Percentiles rank a stretch among this genome's conserved stretches.
These are phyloP conservation scores for Pelecanoides urinatrix DNA, from an alignment of 2,113 vertebrate species.

Conservation along the genomic window DNA sequence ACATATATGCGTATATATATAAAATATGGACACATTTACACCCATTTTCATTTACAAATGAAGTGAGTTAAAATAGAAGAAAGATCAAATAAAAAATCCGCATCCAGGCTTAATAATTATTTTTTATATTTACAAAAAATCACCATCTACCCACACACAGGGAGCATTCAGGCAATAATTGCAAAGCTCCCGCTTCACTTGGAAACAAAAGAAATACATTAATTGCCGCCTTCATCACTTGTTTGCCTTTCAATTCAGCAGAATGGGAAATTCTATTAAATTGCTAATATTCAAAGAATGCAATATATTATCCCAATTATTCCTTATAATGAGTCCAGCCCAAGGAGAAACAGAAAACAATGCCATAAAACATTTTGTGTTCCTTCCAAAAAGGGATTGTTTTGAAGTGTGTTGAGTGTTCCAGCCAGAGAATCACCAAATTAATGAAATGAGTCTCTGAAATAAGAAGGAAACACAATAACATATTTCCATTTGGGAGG, in stretches of 20 bases:
- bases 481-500: neutral
- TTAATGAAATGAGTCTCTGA: neutral
- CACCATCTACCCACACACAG: neutral
- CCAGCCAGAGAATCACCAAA: neutral
- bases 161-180: neutral
- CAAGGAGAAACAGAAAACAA: neutral
- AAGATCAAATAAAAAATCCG: neutral
- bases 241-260: neutral
- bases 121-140: neutral
- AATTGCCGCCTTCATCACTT: neutral
- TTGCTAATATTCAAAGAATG: neutral
- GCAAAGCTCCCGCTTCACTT: neutral
- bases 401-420: neutral
- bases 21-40: neutral
- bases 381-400: neutral
- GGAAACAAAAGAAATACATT: neutral
- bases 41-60: accelerated
- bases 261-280: neutral
- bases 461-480: neutral
- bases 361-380: neutral
- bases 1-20: too few relatives aligned
- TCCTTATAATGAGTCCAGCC: neutral
- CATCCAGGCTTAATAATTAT: neutral
- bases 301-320: neutral
- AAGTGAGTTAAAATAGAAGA: neutral